Evolutionary conservation across 2,113 vertebrate species (phyloP).

Genomic region (Taxidea taxus): DNA sequence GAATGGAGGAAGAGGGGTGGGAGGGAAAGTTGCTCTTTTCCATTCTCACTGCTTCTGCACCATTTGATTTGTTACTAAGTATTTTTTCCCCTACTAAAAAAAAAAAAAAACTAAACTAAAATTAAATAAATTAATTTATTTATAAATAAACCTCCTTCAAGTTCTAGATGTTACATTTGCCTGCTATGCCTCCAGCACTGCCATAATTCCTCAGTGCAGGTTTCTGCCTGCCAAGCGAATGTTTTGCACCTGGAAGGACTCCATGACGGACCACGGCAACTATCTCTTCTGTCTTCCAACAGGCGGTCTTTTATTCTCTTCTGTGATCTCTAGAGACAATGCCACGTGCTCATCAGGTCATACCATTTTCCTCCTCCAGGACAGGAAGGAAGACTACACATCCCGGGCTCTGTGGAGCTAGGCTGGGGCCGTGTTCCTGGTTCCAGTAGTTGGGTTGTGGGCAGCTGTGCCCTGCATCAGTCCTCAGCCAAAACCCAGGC

Average conservation of each 20-base stretch:
- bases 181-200: not conserved
- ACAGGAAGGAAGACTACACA: rapidly evolving
- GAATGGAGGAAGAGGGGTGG: not conserved
- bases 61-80: not conserved
- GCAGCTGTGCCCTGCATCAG: not conserved
- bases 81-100: not conserved
- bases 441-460: too few species aligned
- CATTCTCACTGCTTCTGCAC: not conserved
- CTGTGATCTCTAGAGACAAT: not conserved
- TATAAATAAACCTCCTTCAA: not conserved
- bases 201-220: not conserved
- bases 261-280: not conserved
- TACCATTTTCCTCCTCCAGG: not conserved
- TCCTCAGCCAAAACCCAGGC: not conserved
- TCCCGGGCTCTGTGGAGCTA: not conserved
- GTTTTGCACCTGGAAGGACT: not conserved
- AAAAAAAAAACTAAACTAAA: not conserved
- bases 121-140: not conserved
- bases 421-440: rapidly evolving
- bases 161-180: not conserved
- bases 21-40: not conserved
- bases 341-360: not conserved
- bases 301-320: not conserved
- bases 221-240: not conserved
- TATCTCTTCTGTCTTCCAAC: too few species aligned